Percentiles rank a stretch among this genome's conserved stretches.
Conservation (phyloP, 2,113 vertebrate species). For the Monopterus albus region DNA sequence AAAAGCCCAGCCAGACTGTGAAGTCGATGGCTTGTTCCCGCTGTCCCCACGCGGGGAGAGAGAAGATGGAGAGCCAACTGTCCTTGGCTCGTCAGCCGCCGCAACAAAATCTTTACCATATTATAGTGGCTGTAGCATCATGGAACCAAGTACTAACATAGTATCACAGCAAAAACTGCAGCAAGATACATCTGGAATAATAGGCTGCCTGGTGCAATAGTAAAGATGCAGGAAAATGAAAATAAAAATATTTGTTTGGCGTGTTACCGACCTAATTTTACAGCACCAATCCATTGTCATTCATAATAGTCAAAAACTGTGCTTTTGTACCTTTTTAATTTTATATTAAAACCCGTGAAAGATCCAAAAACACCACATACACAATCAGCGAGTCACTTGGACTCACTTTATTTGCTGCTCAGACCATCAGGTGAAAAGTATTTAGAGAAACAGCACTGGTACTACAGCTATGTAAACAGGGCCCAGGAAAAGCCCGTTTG, state of each 20-base stretch:
- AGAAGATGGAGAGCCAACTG: slow-evolving; percentile 54
- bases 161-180: slow-evolving; percentile 12
- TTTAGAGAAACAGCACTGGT: too few species aligned
- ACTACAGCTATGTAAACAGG: too few species aligned
- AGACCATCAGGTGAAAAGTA: too few species aligned
- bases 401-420: too few species aligned
- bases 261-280: background rate
- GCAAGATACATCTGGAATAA: background rate
- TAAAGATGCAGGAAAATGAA: background rate
- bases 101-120: slow-evolving; percentile 57
- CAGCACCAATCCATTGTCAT: background rate
- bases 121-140: slow-evolving; percentile 59
- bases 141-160: slow-evolving; percentile 67
- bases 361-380: too few species aligned
- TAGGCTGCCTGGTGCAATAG: background rate
- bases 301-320: background rate
- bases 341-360: background rate
- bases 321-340: background rate
- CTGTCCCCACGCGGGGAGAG: slow-evolving; percentile 75
- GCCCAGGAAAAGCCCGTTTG: too few species aligned
- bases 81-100: slow-evolving; percentile 17
- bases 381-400: too few species aligned
- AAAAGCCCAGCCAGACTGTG: slow-evolving; percentile 58
- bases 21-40: slow-evolving; percentile 69
- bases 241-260: slow-evolving; percentile 6